phyloP scores from a whole-genome alignment of 2,113 vertebrate genomes.

The Shinisaurus crocodilurus region DNA sequence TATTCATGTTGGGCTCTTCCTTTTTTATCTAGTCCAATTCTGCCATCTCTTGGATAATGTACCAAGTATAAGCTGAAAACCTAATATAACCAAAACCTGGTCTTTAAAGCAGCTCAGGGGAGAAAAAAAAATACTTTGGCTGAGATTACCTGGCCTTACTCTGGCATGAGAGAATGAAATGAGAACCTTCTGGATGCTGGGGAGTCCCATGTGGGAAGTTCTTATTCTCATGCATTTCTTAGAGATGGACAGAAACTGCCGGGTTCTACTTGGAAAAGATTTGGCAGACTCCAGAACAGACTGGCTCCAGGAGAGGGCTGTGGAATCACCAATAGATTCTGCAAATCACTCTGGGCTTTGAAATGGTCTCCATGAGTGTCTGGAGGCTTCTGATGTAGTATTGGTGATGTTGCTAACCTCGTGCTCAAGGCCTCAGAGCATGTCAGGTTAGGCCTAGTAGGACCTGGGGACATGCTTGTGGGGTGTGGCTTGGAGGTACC shows the following conservation, averaged over 20 bases:
- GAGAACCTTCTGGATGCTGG: not conserved
- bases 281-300: not conserved
- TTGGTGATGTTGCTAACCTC: not conserved
- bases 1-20: not conserved
- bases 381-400: not conserved
- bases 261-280: not conserved
- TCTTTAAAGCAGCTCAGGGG: not conserved
- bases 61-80: not conserved
- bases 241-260: not conserved
- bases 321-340: not conserved
- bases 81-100: not conserved
- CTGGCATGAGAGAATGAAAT: not conserved
- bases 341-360: not conserved
- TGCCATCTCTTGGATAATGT: not conserved
- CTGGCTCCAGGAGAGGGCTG: too few relatives aligned
- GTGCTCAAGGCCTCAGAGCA: not conserved
- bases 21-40: not conserved
- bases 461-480: not conserved
- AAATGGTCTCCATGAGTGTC: not conserved
- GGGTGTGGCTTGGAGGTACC: not conserved
- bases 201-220: not conserved
- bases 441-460: not conserved
- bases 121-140: not conserved
- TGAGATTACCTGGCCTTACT: not conserved
- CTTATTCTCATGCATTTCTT: not conserved